Conservation (phyloP, 2,113 vertebrate genomes). For the Paradisaea rubra region DNA sequence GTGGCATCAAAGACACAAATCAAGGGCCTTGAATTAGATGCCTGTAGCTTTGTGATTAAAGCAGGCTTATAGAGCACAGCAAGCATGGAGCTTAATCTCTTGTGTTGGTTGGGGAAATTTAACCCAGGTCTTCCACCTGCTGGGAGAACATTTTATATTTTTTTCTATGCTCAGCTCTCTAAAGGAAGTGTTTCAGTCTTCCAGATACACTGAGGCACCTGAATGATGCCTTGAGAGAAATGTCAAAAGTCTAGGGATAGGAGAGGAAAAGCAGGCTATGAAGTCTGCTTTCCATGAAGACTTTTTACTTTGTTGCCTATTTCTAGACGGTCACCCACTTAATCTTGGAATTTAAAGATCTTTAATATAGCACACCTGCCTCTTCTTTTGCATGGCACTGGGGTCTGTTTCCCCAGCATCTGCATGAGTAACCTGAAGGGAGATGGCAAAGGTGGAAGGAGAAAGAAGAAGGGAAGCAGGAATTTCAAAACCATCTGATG, state of each 20-base stretch:
- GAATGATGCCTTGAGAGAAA: not conserved
- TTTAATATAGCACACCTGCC: not conserved
- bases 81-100: not conserved
- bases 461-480: not conserved
- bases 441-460: not conserved
- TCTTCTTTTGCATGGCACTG: not conserved
- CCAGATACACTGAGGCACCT: not conserved
- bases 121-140: not conserved
- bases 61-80: not conserved
- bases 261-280: not conserved
- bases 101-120: not conserved
- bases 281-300: not conserved
- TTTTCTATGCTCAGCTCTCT: not conserved
- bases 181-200: not conserved
- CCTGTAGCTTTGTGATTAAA: not conserved
- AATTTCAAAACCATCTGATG: not conserved
- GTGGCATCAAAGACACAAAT: not conserved
- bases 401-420: not conserved
- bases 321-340: not conserved
- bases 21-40: not conserved
- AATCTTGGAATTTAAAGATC: not conserved
- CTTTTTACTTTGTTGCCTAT: not conserved
- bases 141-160: not conserved
- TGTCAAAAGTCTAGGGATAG: not conserved
- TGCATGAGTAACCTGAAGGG: not conserved